Conservation (phyloP, 2,888 invertebrate species). For the Heliconius charithonia region DNA sequence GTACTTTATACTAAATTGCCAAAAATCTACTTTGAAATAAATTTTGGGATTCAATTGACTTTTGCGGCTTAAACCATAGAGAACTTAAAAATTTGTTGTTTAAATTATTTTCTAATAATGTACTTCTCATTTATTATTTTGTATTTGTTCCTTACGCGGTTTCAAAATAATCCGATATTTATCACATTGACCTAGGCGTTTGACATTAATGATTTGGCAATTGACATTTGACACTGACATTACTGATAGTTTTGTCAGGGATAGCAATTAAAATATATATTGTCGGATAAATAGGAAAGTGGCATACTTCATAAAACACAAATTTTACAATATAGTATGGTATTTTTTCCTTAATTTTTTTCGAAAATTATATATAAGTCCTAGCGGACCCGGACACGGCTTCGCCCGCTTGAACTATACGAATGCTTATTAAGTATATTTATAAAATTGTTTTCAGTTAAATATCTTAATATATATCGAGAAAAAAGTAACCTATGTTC, state of each 20-base stretch:
- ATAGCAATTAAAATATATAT: not conserved
- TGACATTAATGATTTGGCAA: not conserved
- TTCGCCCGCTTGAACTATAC: no score
- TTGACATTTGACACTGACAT: constrained; percentile 6
- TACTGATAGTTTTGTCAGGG: not conserved
- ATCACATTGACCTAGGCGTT: not conserved
- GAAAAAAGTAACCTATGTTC: no score
- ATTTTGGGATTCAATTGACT: not conserved
- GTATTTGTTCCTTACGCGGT: not conserved
- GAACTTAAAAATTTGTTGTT: not conserved
- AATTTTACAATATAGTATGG: no score
- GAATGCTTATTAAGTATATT: no score
- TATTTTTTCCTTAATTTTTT: no score
- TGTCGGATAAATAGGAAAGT: no score
- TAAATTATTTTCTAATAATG: not conserved
- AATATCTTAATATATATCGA: no score
- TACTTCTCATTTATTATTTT: not conserved
- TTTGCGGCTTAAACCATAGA: no score
- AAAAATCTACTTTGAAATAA: not conserved
- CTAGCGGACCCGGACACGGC: no score
- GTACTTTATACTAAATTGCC: not conserved
- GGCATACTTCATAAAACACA: no score
- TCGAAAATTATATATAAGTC: no score
- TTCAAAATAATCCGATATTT: not conserved
- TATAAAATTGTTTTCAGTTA: no score